Evolutionary conservation across 1,140 invertebrate genomes (phyloP).

Genomic region (Anagrus nilaparvatae): DNA sequence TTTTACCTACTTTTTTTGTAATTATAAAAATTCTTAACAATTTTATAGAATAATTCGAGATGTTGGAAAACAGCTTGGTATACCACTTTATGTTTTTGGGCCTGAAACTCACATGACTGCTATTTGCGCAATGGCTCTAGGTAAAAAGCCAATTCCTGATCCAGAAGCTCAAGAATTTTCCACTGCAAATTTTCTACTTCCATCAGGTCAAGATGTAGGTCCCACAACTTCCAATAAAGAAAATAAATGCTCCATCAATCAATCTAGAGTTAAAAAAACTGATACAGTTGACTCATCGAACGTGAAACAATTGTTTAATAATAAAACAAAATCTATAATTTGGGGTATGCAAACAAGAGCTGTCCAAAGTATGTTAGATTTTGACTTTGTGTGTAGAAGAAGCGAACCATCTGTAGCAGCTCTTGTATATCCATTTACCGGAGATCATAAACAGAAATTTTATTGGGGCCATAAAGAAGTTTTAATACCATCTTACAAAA

Average conservation of each 20-base stretch:
- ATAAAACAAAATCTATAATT: slow-evolving; percentile 85
- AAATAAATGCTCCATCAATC: slow-evolving; percentile 21
- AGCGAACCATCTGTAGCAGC: slow-evolving; percentile 83
- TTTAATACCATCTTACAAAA: slow-evolving; percentile 78
- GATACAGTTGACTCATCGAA: slow-evolving; percentile 23
- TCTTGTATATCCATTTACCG: slow-evolving; percentile 97
- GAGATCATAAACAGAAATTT: slow-evolving; percentile 98
- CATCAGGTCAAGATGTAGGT: slow-evolving; percentile 56
- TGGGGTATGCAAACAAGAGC: slow-evolving; percentile 99
- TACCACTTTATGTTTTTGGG: slow-evolving; percentile 93
- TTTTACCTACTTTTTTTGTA: too few species aligned
- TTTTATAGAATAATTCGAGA: slow-evolving; percentile 68
- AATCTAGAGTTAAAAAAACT: slow-evolving; percentile 18
- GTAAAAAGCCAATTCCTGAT: slow-evolving; percentile 77
- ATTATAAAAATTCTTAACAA: too few species aligned
- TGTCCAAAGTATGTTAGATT: slow-evolving; percentile 97
- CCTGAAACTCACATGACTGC: slow-evolving; percentile 99
- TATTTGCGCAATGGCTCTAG: slow-evolving; percentile 95
- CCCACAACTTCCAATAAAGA: slow-evolving; percentile 29
- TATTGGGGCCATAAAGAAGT: slow-evolving; percentile 98
- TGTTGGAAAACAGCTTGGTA: slow-evolving; percentile 78
- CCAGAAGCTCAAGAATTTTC: slow-evolving; percentile 56
- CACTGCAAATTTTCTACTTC: slow-evolving; percentile 90
- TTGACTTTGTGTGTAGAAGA: slow-evolving; percentile 95
- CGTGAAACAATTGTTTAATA: slow-evolving; percentile 58